Evolutionary conservation across 2,113 vertebrate genomes (phyloP).

Genomic region (Dissostichus mawsoni): DNA sequence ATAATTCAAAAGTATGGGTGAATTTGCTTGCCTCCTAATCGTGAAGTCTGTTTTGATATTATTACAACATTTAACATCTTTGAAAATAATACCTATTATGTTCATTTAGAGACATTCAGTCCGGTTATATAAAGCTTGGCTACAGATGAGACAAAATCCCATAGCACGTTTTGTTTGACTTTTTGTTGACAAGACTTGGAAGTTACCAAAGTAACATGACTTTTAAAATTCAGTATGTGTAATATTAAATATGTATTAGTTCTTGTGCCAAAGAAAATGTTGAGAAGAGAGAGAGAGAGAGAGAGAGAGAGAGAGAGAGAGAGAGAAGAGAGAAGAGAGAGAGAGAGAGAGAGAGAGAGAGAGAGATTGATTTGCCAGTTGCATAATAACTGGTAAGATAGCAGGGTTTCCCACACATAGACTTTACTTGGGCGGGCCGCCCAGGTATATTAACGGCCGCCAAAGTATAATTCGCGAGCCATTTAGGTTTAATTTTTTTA

Average conservation of each 20-base stretch:
- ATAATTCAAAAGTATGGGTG: not conserved
- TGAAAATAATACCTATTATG: not conserved
- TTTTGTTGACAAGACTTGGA: slow-evolving; percentile 6
- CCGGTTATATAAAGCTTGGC: not conserved
- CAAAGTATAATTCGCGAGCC: no score
- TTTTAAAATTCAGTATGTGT: not conserved
- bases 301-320: no score
- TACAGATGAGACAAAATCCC: slow-evolving; percentile 6
- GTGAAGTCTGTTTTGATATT: not conserved
- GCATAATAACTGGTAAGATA: no score
- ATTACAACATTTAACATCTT: not conserved
- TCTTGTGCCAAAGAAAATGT: not conserved
- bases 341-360: no score
- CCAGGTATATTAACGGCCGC: no score
- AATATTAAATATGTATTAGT: not conserved
- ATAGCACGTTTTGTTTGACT: slow-evolving; percentile 11
- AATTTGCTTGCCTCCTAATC: not conserved
- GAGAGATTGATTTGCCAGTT: no score
- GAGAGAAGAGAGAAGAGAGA: no score
- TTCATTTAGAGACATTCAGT: not conserved
- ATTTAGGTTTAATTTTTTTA: no score
- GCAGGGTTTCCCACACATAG: no score
- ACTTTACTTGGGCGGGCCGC: no score
- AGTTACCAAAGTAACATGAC: not conserved
- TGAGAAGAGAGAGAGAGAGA: no score